phyloP scores from a whole-genome alignment of 2,797 vertebrate genomes.

The Macropodus opercularis region DNA sequence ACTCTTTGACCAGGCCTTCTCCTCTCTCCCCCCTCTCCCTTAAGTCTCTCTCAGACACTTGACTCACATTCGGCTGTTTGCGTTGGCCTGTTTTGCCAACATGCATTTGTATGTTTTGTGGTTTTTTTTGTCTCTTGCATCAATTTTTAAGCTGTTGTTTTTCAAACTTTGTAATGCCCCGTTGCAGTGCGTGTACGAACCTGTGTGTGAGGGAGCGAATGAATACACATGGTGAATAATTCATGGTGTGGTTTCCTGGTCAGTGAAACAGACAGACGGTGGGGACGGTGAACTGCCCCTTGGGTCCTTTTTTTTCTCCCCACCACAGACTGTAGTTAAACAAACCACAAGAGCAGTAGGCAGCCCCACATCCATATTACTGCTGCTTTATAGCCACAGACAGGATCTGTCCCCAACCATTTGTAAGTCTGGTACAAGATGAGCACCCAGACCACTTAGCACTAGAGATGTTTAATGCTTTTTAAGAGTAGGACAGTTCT shows the following conservation, averaged over 20 bases:
- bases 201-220: constrained; percentile 1
- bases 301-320: constrained; percentile 47
- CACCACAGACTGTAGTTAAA: constrained; percentile 64
- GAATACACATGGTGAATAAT: constrained; percentile 67
- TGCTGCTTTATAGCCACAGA: constrained; percentile 49
- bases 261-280: constrained; percentile 57
- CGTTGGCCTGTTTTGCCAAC: constrained; percentile 7
- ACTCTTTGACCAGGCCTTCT: constrained; percentile 35
- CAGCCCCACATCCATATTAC: constrained; percentile 35
- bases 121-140: constrained; percentile 18
- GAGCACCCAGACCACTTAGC: constrained; percentile 4
- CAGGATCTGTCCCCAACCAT: constrained; percentile 39
- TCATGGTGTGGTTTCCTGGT: constrained; percentile 73
- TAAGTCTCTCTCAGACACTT: not conserved
- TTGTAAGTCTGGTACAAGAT: constrained; percentile 31
- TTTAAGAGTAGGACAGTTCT: not conserved
- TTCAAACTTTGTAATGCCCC: constrained; percentile 12
- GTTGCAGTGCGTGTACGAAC: not conserved
- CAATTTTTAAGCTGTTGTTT: constrained; percentile 26
- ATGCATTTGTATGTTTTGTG: not conserved
- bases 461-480: constrained; percentile 11
- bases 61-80: constrained; percentile 3
- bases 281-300: constrained; percentile 58
- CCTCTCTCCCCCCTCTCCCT: not conserved
- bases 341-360: constrained; percentile 58